Percentiles rank a stretch among this genome's conserved stretches.
phyloP scores from a whole-genome alignment of 2,888 invertebrate genomes.

The Lissonota sp. region DNA sequence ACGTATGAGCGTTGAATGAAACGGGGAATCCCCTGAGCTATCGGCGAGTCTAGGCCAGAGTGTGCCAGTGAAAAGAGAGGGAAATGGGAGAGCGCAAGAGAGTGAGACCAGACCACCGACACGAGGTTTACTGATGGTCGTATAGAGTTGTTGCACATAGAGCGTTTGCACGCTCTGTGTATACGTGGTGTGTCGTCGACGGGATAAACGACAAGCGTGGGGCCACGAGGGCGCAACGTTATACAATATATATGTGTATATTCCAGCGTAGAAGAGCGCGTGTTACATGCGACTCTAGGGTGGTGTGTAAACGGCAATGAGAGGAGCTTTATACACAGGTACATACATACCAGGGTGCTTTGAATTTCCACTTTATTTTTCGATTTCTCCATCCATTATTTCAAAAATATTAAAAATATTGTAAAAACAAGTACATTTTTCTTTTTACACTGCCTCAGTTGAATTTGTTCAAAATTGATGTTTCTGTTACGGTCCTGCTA shows the following conservation, averaged over 20 bases:
- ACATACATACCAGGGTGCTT: conserved; percentile 34
- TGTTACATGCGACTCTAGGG: conserved; percentile 55
- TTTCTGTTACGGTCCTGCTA: no score
- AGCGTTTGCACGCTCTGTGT: conserved; percentile 32
- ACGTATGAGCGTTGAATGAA: conserved; percentile 14
- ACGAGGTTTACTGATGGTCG: conserved; percentile 48
- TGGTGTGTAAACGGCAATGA: conserved; percentile 65
- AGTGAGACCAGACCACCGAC: conserved; percentile 41
- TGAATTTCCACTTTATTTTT: no score
- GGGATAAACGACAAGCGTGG: conserved; percentile 45
- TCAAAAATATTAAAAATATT: no score
- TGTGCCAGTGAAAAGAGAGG: conserved; percentile 58
- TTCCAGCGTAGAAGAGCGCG: conserved; percentile 21
- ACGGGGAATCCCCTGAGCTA: conserved; percentile 29
- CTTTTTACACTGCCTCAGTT: no score
- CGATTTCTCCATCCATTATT: no score
- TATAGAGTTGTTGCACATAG: conserved; percentile 33
- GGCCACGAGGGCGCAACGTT: conserved; percentile 52
- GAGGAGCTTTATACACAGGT: conserved; percentile 49
- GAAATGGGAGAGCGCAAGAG: not conserved
- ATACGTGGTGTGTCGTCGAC: conserved; percentile 33
- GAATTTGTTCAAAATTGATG: no score
- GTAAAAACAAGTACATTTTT: no score
- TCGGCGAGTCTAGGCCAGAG: conserved; percentile 56
- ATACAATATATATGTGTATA: not conserved